Evolutionary conservation across 2,113 vertebrate genomes (phyloP).

Genomic region (Notarius lentiginosus): DNA sequence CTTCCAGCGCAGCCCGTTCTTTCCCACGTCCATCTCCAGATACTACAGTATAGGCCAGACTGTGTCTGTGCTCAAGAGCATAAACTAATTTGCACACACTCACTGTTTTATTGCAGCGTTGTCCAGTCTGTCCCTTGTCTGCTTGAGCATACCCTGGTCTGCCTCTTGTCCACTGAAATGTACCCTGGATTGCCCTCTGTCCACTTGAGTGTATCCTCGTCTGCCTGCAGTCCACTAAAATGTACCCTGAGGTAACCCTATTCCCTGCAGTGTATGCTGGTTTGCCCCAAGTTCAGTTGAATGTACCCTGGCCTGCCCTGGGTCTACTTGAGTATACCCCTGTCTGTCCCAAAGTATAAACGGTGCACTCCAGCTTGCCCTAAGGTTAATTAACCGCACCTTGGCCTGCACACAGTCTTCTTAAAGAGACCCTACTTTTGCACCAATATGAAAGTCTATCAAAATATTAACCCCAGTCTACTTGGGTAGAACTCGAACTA

Average conservation of each 20-base stretch:
- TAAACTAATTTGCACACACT: not conserved
- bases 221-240: not conserved
- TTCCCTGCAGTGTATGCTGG: not conserved
- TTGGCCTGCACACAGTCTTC: not conserved
- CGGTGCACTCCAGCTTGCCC: not conserved
- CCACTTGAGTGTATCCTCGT: not conserved
- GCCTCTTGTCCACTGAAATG: not conserved
- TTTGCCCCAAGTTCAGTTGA: no score
- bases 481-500: not conserved
- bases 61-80: slow-evolving; percentile 5
- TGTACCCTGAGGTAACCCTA: not conserved
- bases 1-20: not conserved
- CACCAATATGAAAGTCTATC: no score
- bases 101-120: not conserved
- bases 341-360: not conserved
- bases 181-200: not conserved
- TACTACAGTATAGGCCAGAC: not conserved
- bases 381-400: not conserved
- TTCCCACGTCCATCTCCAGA: not conserved
- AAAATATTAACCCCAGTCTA: not conserved
- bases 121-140: not conserved
- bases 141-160: not conserved
- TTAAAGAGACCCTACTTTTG: not conserved
- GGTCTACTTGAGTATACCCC: no score
- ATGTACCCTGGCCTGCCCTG: not conserved